phyloP scores from a whole-genome alignment of 1,140 invertebrate species.

The Ooceraea biroi region DNA sequence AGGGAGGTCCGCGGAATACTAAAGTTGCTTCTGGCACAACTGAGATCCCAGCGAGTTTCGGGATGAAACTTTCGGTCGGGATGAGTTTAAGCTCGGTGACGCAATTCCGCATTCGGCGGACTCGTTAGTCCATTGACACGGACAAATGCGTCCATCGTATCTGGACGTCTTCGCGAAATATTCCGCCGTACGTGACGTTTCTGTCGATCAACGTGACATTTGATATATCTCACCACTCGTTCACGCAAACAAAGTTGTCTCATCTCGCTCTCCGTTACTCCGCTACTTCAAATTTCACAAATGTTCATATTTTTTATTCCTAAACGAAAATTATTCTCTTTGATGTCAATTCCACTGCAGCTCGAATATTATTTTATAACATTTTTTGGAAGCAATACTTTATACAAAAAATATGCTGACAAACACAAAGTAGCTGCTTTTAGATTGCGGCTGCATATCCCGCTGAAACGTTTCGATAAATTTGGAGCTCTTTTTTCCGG shows the following conservation, averaged over 20 bases:
- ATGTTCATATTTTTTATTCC: too few relatives aligned
- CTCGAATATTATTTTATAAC: too few relatives aligned
- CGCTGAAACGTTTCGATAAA: slow-evolving; percentile 7
- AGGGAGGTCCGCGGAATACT: slow-evolving; percentile 24
- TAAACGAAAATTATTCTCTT: too few relatives aligned
- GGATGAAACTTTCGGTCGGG: slow-evolving; percentile 15
- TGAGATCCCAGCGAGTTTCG: not conserved
- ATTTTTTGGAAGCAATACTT: too few relatives aligned
- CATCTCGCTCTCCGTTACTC: not conserved
- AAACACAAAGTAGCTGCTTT: too few relatives aligned
- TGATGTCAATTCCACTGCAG: too few relatives aligned
- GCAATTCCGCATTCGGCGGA: not conserved
- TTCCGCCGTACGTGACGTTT: not conserved
- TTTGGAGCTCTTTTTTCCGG: slow-evolving; percentile 4
- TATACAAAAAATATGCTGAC: too few relatives aligned
- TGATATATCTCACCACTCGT: not conserved
- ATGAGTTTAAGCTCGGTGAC: not conserved
- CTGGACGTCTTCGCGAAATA: not conserved
- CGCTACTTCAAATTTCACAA: not conserved
- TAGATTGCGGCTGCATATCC: not conserved
- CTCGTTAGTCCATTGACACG: not conserved
- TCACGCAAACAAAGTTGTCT: not conserved
- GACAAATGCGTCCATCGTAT: not conserved
- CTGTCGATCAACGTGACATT: not conserved
- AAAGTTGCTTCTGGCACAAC: slow-evolving; percentile 14